phyloP scores from a whole-genome alignment of 2,113 vertebrate genomes.

The Vulpes vulpes region DNA sequence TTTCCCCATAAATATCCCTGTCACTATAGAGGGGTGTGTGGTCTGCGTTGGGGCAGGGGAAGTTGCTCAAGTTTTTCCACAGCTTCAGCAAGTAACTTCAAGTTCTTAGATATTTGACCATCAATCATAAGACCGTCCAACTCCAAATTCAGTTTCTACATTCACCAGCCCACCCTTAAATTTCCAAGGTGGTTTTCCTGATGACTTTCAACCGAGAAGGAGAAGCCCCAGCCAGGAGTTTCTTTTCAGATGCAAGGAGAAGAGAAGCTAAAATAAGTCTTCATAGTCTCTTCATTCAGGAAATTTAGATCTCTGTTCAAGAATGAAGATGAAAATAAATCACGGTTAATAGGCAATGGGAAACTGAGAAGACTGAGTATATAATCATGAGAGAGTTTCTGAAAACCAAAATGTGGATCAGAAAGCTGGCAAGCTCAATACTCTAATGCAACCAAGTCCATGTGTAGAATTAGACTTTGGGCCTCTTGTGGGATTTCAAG shows the following conservation, averaged over 20 bases:
- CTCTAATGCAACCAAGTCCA: background rate
- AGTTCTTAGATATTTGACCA: background rate
- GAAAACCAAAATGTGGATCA: background rate
- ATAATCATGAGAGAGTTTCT: background rate
- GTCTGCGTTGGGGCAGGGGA: background rate
- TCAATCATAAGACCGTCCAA: background rate
- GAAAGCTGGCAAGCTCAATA: background rate
- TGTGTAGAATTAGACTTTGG: background rate
- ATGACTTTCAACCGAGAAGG: background rate
- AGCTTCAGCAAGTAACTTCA: background rate
- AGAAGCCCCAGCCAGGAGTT: background rate
- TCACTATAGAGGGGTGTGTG: background rate
- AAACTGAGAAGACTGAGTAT: background rate
- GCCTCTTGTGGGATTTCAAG: background rate
- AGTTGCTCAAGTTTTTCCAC: background rate
- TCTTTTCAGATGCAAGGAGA: background rate
- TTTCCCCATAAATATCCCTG: background rate
- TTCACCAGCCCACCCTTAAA: background rate
- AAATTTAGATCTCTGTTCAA: background rate
- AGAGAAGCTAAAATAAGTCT: constrained; percentile 15
- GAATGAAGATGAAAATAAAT: constrained; percentile 29
- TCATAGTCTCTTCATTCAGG: background rate
- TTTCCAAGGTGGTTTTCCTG: background rate
- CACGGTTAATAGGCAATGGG: background rate
- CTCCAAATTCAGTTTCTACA: background rate